Percentiles rank a stretch among this genome's conserved stretches.
These are phyloP conservation scores for Epirrhoe tristata DNA, from an alignment of 2,888 invertebrate genomes.

Conservation along the genomic window DNA sequence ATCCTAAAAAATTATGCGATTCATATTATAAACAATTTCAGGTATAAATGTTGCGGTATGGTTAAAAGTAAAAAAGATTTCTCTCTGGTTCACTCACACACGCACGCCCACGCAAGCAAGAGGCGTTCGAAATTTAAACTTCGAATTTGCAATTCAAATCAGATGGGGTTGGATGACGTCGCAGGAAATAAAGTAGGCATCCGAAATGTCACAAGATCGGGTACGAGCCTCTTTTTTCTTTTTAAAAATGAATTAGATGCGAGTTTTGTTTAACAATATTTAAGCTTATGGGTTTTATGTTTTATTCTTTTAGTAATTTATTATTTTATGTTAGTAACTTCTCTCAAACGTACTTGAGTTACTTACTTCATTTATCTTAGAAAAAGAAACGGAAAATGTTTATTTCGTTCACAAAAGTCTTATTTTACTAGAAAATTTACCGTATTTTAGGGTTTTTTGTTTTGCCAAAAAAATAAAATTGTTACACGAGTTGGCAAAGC, in stretches of 20 bases:
- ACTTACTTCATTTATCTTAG: too few species aligned
- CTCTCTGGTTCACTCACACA: slow-evolving; percentile 37
- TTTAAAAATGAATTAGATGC: slow-evolving; percentile 5
- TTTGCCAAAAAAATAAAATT: not conserved
- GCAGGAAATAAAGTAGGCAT: slow-evolving; percentile 68
- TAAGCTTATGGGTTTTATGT: not conserved
- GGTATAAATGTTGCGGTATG: slow-evolving; percentile 6
- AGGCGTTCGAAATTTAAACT: slow-evolving; percentile 74
- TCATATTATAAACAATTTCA: not conserved
- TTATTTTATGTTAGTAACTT: too few species aligned
- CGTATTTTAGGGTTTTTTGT: too few species aligned
- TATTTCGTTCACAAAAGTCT: too few species aligned
- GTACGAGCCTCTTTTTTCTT: slow-evolving; percentile 15
- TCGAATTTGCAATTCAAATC: slow-evolving; percentile 59
- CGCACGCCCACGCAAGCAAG: slow-evolving; percentile 47
- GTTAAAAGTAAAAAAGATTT: slow-evolving; percentile 22
- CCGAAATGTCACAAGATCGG: slow-evolving; percentile 36
- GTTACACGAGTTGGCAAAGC: not conserved
- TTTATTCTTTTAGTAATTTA: too few species aligned
- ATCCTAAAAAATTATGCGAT: not conserved
- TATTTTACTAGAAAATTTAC: too few species aligned
- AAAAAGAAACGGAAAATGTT: too few species aligned
- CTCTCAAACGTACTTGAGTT: too few species aligned
- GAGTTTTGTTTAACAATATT: not conserved
- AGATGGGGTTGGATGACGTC: slow-evolving; percentile 65